phyloP scores from a whole-genome alignment of 2,888 invertebrate genomes.

The Spilarctia lutea region DNA sequence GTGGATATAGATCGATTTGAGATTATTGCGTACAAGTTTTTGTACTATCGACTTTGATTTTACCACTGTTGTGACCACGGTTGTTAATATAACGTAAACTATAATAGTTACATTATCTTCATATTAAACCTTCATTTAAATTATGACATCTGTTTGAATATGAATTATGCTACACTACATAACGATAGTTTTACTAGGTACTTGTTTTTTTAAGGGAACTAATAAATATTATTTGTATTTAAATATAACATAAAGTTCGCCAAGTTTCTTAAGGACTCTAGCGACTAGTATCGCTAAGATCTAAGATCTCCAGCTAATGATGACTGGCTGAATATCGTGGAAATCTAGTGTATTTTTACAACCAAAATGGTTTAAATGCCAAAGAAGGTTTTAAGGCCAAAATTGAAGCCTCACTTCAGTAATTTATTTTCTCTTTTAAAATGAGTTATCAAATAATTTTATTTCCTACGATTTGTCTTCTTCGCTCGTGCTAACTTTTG shows the following conservation, averaged over 20 bases:
- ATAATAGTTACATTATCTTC: too few relatives aligned
- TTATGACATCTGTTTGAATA: too few relatives aligned
- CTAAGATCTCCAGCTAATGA: background rate
- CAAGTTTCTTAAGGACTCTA: background rate
- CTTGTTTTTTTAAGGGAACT: too few relatives aligned
- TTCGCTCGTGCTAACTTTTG: slow-evolving; percentile 25
- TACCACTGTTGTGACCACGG: too few relatives aligned
- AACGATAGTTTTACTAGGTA: too few relatives aligned
- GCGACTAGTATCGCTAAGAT: background rate
- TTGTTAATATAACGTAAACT: too few relatives aligned
- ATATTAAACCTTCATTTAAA: too few relatives aligned
- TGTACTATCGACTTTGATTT: background rate
- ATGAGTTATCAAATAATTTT: background rate
- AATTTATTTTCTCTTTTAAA: background rate
- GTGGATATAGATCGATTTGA: background rate
- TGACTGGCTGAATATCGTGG: too few relatives aligned
- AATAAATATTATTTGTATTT: too few relatives aligned
- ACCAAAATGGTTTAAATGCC: background rate
- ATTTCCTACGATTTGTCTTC: background rate
- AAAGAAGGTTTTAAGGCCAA: too few relatives aligned
- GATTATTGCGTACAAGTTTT: background rate
- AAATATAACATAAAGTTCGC: background rate
- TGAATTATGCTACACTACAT: too few relatives aligned
- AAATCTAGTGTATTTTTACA: background rate
- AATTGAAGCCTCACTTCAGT: background rate